Conservation (phyloP, 2,113 vertebrate genomes). For the Myotis yumanensis region DNA sequence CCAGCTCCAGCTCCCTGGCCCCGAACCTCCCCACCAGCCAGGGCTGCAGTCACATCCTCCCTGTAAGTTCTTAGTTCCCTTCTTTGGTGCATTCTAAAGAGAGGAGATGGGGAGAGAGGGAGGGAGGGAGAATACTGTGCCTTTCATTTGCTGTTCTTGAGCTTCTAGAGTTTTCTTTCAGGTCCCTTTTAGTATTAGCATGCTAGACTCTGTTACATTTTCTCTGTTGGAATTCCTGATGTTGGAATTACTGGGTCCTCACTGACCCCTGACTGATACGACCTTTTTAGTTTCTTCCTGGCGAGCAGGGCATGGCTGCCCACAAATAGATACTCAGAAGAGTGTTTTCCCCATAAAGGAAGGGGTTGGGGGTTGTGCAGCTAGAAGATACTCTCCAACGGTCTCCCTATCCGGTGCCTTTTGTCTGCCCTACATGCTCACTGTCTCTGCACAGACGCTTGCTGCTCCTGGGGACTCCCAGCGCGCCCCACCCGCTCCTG, state of each 20-base stretch:
- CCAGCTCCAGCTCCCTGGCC: neutral
- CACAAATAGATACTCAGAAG: neutral
- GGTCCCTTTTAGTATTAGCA: neutral
- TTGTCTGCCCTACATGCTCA: neutral
- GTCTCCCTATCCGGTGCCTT: neutral
- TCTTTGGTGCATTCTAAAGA: neutral
- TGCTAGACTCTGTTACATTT: neutral
- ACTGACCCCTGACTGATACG: neutral
- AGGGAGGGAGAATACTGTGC: neutral
- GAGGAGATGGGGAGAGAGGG: neutral
- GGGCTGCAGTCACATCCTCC: neutral
- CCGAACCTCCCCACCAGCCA: neutral
- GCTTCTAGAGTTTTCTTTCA: neutral
- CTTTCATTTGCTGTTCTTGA: neutral
- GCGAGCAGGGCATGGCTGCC: neutral
- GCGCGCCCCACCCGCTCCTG: too few species aligned
- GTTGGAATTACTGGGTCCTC: neutral
- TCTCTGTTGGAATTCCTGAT: neutral
- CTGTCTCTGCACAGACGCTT: neutral
- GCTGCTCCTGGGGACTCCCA: neutral
- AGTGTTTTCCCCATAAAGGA: neutral
- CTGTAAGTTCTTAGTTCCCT: neutral
- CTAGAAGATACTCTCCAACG: neutral
- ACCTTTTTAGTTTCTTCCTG: neutral
- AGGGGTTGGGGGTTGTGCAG: neutral